Conservation (phyloP, 1,140 invertebrate genomes). For the Heterodera schachtii region DNA sequence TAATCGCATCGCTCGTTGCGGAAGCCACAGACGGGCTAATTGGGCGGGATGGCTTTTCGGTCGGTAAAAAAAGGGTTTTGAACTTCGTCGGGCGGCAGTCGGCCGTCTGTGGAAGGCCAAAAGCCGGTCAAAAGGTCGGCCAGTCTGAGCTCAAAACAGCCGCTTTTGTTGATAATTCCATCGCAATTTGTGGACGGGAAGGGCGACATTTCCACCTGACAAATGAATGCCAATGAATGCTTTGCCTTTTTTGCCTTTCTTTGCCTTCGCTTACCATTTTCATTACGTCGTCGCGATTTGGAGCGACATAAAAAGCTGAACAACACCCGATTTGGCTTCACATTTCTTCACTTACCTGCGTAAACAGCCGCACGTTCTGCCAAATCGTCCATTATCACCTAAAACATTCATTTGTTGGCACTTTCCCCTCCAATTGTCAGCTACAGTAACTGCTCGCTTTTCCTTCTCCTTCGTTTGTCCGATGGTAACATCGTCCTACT, state of each 20-base stretch:
- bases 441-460: too few relatives aligned
- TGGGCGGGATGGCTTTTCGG: background rate
- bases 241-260: background rate
- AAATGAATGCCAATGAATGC: background rate
- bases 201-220: slow-evolving; percentile 55
- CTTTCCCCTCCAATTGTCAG: too few relatives aligned
- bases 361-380: slow-evolving; percentile 35
- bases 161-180: slow-evolving; percentile 55
- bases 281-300: slow-evolving; percentile 61
- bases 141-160: slow-evolving; percentile 56
- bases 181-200: slow-evolving; percentile 54
- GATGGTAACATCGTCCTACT: too few relatives aligned
- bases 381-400: slow-evolving; percentile 41
- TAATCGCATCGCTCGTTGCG: slow-evolving; percentile 63
- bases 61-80: background rate
- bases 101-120: slow-evolving; percentile 59
- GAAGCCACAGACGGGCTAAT: slow-evolving; percentile 53
- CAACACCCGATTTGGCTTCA: background rate
- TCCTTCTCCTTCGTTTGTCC: too few relatives aligned
- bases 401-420: background rate
- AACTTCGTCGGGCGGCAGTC: slow-evolving; percentile 47
- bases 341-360: slow-evolving; percentile 26
- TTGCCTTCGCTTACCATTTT: slow-evolving; percentile 44
- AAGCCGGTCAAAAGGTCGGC: slow-evolving; percentile 61
- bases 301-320: slow-evolving; percentile 59